Evolutionary conservation across 1,140 invertebrate genomes (phyloP), one percentile per base, ranked within the genome.

Genomic region (Panagrolaimus sp.): DNA sequence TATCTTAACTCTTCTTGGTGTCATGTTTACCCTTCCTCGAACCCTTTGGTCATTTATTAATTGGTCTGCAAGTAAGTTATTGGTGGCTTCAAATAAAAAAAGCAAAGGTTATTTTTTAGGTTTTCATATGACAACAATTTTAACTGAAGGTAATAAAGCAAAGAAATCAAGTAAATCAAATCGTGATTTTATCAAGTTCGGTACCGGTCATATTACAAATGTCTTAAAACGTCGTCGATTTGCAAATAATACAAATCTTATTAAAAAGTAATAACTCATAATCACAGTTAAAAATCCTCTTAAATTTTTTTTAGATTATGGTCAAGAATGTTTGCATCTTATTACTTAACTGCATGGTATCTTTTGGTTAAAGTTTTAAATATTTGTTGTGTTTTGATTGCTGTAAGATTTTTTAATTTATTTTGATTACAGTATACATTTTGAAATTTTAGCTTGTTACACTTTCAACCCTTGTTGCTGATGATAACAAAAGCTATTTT

Each of bases 121-220:
- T 14, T 81, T 61, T 43, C 78, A 78, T 64, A 78, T 81, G 27
- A 74, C 16, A 46, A 43, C 23, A 57, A 46, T 16, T 67, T 67
- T 27, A 25, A 46, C 42, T 25, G 51, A n/a, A 46, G 68, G 27
- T 62, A 66, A 9, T 81, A 72, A 5, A 57, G 68, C n/a, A 74
- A 63, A n/a, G 47, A 74, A 46, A 67, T 65, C 11, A 51, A 48
- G 8, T 63, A 69, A 69, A 72, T 66, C n/a, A 63, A 57, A 47
- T 71, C 68, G 31, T 4, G 31, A 38, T 4, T 38, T 38, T 7
- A 38, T 38, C 7, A 38, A 38, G 7, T 38, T 38, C 31, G 7
- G 31, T 7, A 38, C 31, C 7, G 7, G 2, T 38, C 31, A 38
- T 7, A 38, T 38, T 38, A 7, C 2, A 38, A 38, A 38, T 4